Evolutionary conservation across 1,140 invertebrate species (phyloP).

Genomic region (Danaus melanippus): DNA sequence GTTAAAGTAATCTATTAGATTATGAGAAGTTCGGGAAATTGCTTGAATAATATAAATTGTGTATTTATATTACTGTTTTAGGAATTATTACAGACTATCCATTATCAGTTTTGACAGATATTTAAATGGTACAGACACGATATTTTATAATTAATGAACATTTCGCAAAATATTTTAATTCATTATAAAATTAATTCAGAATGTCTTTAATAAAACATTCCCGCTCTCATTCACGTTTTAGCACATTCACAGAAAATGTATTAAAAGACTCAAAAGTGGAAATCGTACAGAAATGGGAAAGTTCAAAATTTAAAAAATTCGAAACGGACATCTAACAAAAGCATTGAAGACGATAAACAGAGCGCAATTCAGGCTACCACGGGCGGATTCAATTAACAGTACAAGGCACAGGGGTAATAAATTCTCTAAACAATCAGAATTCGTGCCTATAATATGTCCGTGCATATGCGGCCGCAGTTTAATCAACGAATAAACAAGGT

Average conservation of each 20-base stretch:
- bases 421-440: constrained; percentile 72
- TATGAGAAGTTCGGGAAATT: no score
- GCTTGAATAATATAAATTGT: no score
- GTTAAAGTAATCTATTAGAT: no score
- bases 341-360: constrained; percentile 39
- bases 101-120: no score
- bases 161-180: no score
- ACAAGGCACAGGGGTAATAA: constrained; percentile 68
- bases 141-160: no score
- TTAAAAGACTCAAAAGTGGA: background rate
- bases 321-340: constrained; percentile 34
- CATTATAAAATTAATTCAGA: no score
- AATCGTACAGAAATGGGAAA: background rate
- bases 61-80: no score
- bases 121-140: no score
- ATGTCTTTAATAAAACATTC: no score
- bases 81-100: no score
- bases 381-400: constrained; percentile 70
- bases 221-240: background rate
- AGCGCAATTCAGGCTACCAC: constrained; percentile 55
- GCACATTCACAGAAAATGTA: constrained; percentile 1
- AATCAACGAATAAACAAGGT: constrained; percentile 65
- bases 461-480: constrained; percentile 66
- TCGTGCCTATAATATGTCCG: constrained; percentile 67
- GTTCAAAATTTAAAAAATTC: constrained; percentile 19